A percentile compares a stretch with the other conserved stretches of the same genome.
phyloP scores from a whole-genome alignment of 2,797 vertebrate species.

The Xiphophorus birchmanni region DNA sequence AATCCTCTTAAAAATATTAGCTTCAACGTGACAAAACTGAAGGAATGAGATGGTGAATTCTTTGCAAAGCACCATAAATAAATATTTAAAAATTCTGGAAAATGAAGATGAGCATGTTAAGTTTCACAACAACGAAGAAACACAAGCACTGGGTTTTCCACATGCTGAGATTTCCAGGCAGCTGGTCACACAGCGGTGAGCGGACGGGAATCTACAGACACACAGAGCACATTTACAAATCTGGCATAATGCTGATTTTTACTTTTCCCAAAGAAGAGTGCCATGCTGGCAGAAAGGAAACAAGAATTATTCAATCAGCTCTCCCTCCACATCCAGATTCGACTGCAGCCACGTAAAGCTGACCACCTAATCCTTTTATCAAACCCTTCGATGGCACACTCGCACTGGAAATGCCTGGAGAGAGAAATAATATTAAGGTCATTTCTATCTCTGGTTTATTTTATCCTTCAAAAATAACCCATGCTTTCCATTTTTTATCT shows the following conservation, averaged over 20 bases:
- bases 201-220: conserved; percentile 45
- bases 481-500: conserved; percentile 74
- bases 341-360: conserved; percentile 77
- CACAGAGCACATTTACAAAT: conserved; percentile 72
- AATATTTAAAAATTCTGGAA: neutral
- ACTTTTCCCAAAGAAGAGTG: conserved; percentile 80
- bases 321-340: conserved; percentile 81
- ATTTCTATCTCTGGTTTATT: conserved; percentile 82
- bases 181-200: conserved; percentile 21
- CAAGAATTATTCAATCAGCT: conserved; percentile 84
- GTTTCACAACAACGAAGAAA: neutral
- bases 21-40: neutral
- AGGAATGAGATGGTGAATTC: neutral
- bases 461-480: conserved; percentile 57
- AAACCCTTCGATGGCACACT: conserved; percentile 79
- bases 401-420: conserved; percentile 75
- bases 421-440: conserved; percentile 83
- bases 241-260: conserved; percentile 83
- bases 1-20: neutral
- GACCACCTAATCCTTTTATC: conserved; percentile 85
- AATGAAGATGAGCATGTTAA: neutral
- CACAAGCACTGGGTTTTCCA: conserved; percentile 1
- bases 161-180: conserved; percentile 12
- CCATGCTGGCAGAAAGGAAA: conserved; percentile 82
- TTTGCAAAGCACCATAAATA: neutral